A percentile compares a stretch with the other conserved stretches of the same genome.
Conservation (phyloP, 2,113 vertebrate genomes). For the Columbina picui region DNA sequence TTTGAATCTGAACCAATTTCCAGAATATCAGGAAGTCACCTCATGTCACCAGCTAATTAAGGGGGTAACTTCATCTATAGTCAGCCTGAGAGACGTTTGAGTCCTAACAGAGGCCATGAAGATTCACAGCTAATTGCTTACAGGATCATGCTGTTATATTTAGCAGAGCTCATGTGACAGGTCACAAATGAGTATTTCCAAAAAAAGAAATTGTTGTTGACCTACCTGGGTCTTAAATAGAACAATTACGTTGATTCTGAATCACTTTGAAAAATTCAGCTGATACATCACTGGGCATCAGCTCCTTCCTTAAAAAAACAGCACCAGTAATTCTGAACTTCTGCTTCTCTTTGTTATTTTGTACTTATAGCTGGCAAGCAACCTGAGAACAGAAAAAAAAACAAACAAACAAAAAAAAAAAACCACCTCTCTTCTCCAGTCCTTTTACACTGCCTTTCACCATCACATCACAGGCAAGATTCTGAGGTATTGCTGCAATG, state of each 20-base stretch:
- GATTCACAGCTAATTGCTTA: conserved; percentile 1
- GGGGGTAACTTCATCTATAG: background rate
- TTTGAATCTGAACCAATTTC: background rate
- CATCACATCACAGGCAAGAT: background rate
- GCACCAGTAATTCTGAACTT: background rate
- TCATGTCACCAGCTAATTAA: background rate
- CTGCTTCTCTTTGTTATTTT: background rate
- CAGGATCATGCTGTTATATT: background rate
- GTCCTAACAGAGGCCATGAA: background rate
- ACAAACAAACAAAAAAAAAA: too few species aligned
- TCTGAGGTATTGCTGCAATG: background rate
- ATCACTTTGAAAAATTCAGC: background rate
- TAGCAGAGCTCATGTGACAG: background rate
- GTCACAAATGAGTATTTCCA: background rate
- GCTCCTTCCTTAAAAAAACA: background rate
- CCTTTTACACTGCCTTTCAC: background rate
- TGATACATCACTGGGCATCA: background rate
- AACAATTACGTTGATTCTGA: background rate
- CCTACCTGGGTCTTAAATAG: background rate
- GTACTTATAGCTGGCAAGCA: background rate
- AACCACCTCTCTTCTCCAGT: background rate
- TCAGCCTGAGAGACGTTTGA: background rate
- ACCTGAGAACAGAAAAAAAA: background rate
- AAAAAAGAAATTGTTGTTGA: background rate
- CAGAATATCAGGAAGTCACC: background rate